phyloP scores from a whole-genome alignment of 2,797 vertebrate species.

The Brachyalestes nurse region DNA sequence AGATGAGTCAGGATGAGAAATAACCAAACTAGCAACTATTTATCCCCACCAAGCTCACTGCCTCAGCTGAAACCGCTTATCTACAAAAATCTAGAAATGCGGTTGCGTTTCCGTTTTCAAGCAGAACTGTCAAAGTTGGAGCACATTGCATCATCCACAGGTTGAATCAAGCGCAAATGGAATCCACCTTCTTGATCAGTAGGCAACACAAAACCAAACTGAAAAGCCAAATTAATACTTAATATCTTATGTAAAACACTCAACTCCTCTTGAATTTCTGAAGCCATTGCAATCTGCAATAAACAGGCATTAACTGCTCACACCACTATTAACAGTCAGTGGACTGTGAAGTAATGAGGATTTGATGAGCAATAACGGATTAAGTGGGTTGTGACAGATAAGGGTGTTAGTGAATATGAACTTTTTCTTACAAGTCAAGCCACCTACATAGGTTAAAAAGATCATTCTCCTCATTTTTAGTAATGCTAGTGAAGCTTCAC shows the following conservation, averaged over 20 bases:
- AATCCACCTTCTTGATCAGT: neutral
- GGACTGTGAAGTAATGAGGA: neutral
- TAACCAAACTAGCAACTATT: constrained; percentile 8
- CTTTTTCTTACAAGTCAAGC: neutral
- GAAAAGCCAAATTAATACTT: too few species aligned
- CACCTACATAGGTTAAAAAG: neutral
- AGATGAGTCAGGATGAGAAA: constrained; percentile 47
- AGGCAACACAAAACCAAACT: neutral
- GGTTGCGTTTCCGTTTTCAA: constrained; percentile 8
- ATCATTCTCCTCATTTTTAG: neutral
- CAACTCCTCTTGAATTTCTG: neutral
- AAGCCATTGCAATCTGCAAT: neutral
- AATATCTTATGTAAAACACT: too few species aligned
- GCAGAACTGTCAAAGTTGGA: neutral
- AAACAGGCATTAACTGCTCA: neutral
- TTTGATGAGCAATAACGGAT: too few species aligned
- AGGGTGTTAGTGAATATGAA: neutral
- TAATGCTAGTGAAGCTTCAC: neutral
- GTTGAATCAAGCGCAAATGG: neutral
- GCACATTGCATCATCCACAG: neutral
- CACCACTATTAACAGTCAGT: neutral
- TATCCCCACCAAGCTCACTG: neutral
- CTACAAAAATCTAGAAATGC: constrained; percentile 19
- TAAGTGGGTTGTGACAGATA: too few species aligned
- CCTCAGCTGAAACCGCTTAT: constrained; percentile 8